phyloP scores from a whole-genome alignment of 2,113 vertebrate genomes.

The Austrofundulus limnaeus region DNA sequence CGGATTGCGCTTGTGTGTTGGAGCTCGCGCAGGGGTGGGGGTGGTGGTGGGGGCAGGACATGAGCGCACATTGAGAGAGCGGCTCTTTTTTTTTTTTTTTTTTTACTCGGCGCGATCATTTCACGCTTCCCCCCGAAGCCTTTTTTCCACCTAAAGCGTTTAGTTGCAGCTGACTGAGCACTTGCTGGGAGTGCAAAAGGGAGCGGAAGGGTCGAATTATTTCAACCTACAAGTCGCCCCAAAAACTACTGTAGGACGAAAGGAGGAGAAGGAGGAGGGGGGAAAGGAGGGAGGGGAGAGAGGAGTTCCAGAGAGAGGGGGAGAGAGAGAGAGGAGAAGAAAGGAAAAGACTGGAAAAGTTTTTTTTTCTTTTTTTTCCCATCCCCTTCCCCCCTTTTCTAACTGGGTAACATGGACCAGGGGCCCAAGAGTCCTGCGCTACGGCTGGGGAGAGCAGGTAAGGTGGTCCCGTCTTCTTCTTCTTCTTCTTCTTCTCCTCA shows the following conservation, averaged over 20 bases:
- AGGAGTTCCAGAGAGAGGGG: slow-evolving; percentile 15
- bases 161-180: slow-evolving; percentile 99
- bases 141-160: slow-evolving; percentile 99
- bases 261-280: slow-evolving; percentile 32
- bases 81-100: slow-evolving; percentile 79
- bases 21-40: slow-evolving; percentile 61
- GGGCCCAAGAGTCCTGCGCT: slow-evolving; percentile 85
- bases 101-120: slow-evolving; percentile 93
- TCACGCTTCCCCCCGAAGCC: slow-evolving; percentile 95
- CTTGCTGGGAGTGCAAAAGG: slow-evolving; percentile 92
- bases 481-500: slow-evolving; percentile 23
- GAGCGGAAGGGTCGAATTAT: slow-evolving; percentile 99
- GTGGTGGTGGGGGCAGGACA: slow-evolving; percentile 76
- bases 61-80: slow-evolving; percentile 93
- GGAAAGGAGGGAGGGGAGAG: slow-evolving; percentile 27
- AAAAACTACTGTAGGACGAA: slow-evolving; percentile 77
- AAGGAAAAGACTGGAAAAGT: slow-evolving; percentile 53
- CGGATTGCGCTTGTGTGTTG: slow-evolving; percentile 45
- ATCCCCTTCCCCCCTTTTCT: slow-evolving; percentile 68
- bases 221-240: slow-evolving; percentile 86
- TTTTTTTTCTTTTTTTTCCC: slow-evolving; percentile 70
- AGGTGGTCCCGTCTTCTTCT: slow-evolving; percentile 59
- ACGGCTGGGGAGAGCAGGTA: slow-evolving; percentile 92
- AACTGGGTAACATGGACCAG: slow-evolving; percentile 86
- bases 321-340: slow-evolving; percentile 35